Evolutionary conservation across 92 coral and sea anemone genomes (phyloP).

Genomic region (Porites cylindrica): DNA sequence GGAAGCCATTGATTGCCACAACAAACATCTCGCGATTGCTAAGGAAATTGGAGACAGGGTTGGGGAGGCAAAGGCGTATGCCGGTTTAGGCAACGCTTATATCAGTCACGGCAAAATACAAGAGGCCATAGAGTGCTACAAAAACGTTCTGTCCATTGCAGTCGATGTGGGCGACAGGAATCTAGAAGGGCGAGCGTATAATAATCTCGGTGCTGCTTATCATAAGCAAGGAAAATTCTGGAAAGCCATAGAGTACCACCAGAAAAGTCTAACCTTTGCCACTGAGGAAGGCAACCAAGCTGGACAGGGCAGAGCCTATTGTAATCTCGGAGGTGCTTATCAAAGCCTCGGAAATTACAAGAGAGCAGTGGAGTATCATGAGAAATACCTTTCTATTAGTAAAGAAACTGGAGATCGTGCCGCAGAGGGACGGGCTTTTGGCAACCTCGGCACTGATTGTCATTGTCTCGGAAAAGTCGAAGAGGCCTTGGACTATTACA

Average conservation of each 20-base stretch:
- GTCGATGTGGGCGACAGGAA: not conserved
- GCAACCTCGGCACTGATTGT: not conserved
- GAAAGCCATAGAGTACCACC: not conserved
- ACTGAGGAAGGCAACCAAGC: no score
- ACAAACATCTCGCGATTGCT: not conserved
- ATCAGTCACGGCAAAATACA: not conserved
- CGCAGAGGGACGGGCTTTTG: not conserved
- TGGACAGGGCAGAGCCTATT: no score
- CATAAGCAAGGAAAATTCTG: not conserved
- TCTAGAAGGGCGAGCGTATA: not conserved
- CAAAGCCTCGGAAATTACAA: no score
- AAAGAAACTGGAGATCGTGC: not conserved
- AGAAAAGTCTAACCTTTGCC: not conserved
- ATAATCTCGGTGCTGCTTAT: not conserved
- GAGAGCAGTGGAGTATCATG: no score
- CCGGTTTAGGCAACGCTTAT: not conserved
- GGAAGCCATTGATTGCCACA: not conserved
- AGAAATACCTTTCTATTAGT: no score
- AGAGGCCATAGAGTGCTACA: not conserved
- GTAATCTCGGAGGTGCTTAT: no score
- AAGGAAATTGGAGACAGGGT: not conserved
- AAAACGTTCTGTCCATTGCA: not conserved
- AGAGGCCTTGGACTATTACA: not conserved
- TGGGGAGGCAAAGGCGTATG: not conserved
- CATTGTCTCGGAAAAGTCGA: not conserved